Conservation (phyloP, 2,888 invertebrate species). For the Atrina japonica region DNA sequence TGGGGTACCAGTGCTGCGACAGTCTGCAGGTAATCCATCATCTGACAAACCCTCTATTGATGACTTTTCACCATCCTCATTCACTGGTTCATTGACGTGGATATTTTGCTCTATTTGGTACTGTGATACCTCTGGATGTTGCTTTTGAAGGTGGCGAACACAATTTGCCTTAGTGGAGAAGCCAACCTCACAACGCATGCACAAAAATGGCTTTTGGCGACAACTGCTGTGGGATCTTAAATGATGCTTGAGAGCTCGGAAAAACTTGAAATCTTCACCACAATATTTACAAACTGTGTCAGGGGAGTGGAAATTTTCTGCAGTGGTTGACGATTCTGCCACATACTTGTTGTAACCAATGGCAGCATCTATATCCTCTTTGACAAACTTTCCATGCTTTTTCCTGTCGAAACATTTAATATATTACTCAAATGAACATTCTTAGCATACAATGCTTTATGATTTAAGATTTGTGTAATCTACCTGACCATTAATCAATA, state of each 20-base stretch:
- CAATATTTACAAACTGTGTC: slow-evolving; percentile 81
- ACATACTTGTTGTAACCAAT: slow-evolving; percentile 82
- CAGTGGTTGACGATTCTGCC: slow-evolving; percentile 47
- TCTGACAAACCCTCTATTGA: slow-evolving; percentile 53
- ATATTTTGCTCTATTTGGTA: slow-evolving; percentile 70
- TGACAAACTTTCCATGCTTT: slow-evolving; percentile 91
- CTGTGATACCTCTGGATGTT: slow-evolving; percentile 74
- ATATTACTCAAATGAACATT: not conserved
- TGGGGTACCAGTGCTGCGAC: slow-evolving; percentile 26
- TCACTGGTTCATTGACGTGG: slow-evolving; percentile 58
- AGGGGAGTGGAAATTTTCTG: slow-evolving; percentile 69
- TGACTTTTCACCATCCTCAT: slow-evolving; percentile 47
- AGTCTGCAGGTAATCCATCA: slow-evolving; percentile 55
- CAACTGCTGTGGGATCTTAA: slow-evolving; percentile 78
- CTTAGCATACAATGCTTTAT: too few species aligned
- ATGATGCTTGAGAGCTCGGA: slow-evolving; percentile 80
- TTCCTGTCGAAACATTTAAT: slow-evolving; percentile 83
- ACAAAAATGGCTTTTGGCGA: slow-evolving; percentile 79
- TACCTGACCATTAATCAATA: too few species aligned
- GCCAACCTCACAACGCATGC: slow-evolving; percentile 78
- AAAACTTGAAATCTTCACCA: slow-evolving; percentile 80
- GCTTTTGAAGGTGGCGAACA: slow-evolving; percentile 79
- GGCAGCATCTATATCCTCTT: slow-evolving; percentile 93
- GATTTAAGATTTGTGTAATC: too few species aligned
- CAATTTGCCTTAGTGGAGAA: slow-evolving; percentile 81